A percentile compares a stretch with the other conserved stretches of the same genome.
These are phyloP conservation scores for Gymnarchus niloticus DNA, from an alignment of 2,113 vertebrate genomes.

Conservation along the genomic window DNA sequence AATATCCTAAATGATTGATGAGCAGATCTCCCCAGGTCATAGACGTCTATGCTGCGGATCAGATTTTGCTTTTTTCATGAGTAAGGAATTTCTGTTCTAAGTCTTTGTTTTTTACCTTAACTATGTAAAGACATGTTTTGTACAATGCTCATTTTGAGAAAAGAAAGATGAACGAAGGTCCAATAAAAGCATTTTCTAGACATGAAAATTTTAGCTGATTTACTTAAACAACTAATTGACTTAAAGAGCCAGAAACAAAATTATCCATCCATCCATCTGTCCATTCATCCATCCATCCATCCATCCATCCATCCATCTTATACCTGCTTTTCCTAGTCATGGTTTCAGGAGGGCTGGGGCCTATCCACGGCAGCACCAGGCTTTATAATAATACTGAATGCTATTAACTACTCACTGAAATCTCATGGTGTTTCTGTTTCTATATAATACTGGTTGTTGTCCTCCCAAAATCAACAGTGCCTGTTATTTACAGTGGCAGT, in stretches of 20 bases:
- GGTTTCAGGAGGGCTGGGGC: too few species aligned
- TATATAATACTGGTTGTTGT: too few species aligned
- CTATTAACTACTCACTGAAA: too few species aligned
- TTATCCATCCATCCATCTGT: too few species aligned
- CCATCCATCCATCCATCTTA: too few species aligned
- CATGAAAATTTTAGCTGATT: neutral
- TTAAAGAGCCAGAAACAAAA: neutral
- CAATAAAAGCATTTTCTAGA: neutral
- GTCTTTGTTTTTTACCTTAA: neutral
- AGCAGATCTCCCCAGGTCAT: neutral
- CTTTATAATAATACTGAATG: too few species aligned
- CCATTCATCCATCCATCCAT: too few species aligned
- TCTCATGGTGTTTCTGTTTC: too few species aligned
- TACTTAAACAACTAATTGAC: neutral
- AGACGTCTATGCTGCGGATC: neutral
- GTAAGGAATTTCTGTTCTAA: neutral
- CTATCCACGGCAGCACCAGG: too few species aligned
- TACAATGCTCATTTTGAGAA: neutral
- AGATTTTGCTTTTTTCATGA: neutral
- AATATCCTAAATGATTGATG: neutral
- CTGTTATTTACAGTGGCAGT: too few species aligned
- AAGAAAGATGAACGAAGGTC: neutral
- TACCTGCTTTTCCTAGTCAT: too few species aligned
- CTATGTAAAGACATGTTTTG: neutral
- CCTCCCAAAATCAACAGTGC: too few species aligned